Conservation (phyloP, 2,888 invertebrate genomes). For the Torymus texanus region DNA sequence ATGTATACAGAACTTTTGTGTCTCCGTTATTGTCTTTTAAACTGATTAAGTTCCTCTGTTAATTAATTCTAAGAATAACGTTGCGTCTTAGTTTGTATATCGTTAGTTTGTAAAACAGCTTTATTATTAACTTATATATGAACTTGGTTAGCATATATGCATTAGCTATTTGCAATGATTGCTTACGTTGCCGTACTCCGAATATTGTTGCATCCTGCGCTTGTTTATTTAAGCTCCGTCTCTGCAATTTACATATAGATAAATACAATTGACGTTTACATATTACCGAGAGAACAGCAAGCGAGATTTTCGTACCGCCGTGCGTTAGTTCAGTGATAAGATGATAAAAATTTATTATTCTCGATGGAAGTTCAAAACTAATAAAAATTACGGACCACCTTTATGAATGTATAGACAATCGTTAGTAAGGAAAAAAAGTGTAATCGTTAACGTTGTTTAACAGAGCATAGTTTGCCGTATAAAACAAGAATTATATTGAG, state of each 20-base stretch:
- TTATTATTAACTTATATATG: too few relatives aligned
- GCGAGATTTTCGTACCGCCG: neutral
- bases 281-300: neutral
- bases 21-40: neutral
- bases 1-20: neutral
- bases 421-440: constrained; percentile 53
- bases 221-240: neutral
- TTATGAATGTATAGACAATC: constrained; percentile 64
- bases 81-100: neutral
- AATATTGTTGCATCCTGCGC: neutral
- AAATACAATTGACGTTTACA: neutral
- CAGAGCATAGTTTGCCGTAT: constrained; percentile 26
- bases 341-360: constrained; percentile 38
- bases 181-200: too few relatives aligned
- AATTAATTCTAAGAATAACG: constrained; percentile 25
- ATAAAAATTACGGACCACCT: constrained; percentile 61
- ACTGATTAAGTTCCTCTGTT: constrained; percentile 26
- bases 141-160: too few relatives aligned
- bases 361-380: constrained; percentile 44
- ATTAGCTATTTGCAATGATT: too few relatives aligned
- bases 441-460: constrained; percentile 34
- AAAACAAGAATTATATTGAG: neutral
- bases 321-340: constrained; percentile 2
- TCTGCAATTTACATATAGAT: neutral
- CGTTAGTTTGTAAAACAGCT: too few relatives aligned